phyloP scores from a whole-genome alignment of 2,113 vertebrate species.

The Hemiscyllium ocellatum region DNA sequence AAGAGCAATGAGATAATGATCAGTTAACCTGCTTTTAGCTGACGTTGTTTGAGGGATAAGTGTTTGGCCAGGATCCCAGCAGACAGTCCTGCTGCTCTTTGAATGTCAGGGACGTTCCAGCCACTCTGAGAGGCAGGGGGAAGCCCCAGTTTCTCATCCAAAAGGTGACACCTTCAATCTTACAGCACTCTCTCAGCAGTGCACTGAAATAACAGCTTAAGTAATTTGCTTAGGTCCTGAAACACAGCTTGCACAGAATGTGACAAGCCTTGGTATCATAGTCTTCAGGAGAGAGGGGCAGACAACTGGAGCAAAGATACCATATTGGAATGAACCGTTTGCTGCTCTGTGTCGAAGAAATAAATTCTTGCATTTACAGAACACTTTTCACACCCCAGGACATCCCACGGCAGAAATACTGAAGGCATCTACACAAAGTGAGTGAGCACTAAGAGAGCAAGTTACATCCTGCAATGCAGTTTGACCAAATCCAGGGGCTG shows the following conservation, averaged over 20 bases:
- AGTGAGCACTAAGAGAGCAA: too few relatives aligned
- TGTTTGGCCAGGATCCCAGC: not conserved
- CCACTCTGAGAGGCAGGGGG: not conserved
- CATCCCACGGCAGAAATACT: not conserved
- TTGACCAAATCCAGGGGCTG: too few relatives aligned
- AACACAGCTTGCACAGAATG: not conserved
- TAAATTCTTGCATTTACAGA: not conserved
- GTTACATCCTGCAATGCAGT: too few relatives aligned
- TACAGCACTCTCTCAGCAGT: not conserved
- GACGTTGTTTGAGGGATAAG: not conserved
- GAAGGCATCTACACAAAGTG: too few relatives aligned
- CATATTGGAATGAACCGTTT: not conserved
- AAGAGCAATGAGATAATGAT: not conserved
- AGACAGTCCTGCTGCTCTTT: not conserved
- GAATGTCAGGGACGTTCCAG: not conserved
- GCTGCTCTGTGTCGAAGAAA: not conserved
- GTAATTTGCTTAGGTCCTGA: not conserved
- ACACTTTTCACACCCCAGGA: not conserved
- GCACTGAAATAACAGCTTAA: not conserved
- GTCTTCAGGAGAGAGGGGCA: not conserved
- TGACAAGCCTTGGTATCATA: not conserved
- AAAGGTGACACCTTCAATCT: not conserved
- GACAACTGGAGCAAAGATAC: not conserved
- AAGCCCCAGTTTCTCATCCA: not conserved
- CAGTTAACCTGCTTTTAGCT: not conserved